Evolutionary conservation across 2,888 invertebrate species (phyloP), one percentile per base, ranked within the genome.

Genomic region (Chalcosyrphus nemorum): DNA sequence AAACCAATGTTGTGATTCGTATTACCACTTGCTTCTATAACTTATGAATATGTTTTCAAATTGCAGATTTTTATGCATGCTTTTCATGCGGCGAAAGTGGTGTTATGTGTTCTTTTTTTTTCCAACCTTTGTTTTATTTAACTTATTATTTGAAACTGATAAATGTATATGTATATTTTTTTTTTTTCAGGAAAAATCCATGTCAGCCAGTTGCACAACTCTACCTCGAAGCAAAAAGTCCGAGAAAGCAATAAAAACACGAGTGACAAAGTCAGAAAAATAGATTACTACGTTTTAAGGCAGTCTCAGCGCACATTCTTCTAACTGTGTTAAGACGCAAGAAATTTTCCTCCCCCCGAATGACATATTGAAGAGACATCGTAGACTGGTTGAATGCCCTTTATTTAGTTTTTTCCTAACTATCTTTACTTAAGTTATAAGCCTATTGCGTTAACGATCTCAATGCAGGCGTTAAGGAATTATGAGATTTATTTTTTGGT

Each of bases 191-290:
- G 91, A 91, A 85, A 91, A 91, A 88, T 87, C 86, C 50, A 90
- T 92, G 89, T 91, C 91, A 77, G 88, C 91, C 72, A 92, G 91
- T 86, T 92, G 90, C 87, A 90, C 91, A 77, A 92, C 92, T 65
- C 88, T 92, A 87, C 92, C 92, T 54, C 89, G 91, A 70, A 90
- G 88, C 87, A 90, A 90, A 87, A 91, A 90, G 81, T 86, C 89
- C 65, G 92, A 92, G 21, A 91, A 91, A 86, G 72, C 89, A 21
- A 35, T 86, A 7, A 87, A 87, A 61, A 61, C 86, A 76, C 72
- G 81, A 54, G 47, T 81, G 74, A 76, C 86, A n/a, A 87, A 86
- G 59, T 70, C 86, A 29, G 87, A 87, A 45, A 87, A 87, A 78
- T 87, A 84, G 6, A 65, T 56, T 32, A 11, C 11, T 11, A 27